phyloP scores from a whole-genome alignment of 2,797 vertebrate genomes.

The Scomberomorus guttatus region DNA sequence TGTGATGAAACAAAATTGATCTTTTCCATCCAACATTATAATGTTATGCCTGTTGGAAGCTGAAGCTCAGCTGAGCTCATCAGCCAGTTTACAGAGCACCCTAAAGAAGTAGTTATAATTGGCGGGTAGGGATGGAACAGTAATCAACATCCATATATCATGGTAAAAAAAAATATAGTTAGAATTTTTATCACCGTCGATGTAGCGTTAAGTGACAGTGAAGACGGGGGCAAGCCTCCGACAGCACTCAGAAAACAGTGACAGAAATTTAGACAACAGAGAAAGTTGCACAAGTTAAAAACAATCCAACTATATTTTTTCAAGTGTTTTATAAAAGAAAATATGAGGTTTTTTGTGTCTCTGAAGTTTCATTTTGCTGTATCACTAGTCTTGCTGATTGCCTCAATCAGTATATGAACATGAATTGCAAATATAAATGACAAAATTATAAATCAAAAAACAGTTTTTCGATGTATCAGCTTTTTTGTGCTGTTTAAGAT shows the following conservation, averaged over 20 bases:
- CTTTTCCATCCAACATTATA: not conserved
- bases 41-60: not conserved
- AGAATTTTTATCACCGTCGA: too few relatives aligned
- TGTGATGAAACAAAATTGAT: not conserved
- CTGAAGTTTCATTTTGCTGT: too few relatives aligned
- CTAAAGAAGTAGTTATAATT: not conserved
- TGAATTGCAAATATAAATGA: too few relatives aligned
- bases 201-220: not conserved
- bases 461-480: not conserved
- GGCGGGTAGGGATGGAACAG: too few relatives aligned
- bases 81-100: not conserved
- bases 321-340: too few relatives aligned
- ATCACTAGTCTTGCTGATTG: too few relatives aligned
- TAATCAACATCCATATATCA: too few relatives aligned
- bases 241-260: not conserved
- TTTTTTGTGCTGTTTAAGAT: too few relatives aligned
- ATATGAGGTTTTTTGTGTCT: too few relatives aligned
- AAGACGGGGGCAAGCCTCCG: not conserved
- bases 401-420: too few relatives aligned
- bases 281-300: not conserved
- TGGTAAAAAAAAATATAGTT: too few relatives aligned
- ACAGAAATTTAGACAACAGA: not conserved
- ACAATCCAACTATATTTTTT: not conserved
- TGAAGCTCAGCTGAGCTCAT: not conserved
- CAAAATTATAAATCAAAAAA: too few relatives aligned